phyloP scores from a whole-genome alignment of 2,888 invertebrate genomes.

The Podabrus alpinus region DNA sequence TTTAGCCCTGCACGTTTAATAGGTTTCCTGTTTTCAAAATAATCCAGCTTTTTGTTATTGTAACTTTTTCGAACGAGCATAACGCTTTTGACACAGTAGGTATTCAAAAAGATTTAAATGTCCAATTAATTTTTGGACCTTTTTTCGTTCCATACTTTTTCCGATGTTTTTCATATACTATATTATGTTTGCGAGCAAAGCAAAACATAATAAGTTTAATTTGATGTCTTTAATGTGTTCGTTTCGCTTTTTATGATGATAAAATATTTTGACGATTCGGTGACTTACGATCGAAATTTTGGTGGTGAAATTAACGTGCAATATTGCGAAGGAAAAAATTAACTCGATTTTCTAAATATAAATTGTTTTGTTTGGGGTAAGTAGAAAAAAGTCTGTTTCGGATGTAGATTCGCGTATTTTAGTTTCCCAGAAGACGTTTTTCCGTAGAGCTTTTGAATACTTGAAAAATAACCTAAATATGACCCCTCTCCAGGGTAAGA shows the following conservation, averaged over 20 bases:
- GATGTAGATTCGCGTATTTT: neutral
- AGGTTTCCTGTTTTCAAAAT: neutral
- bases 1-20: neutral
- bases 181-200: neutral
- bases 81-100: neutral
- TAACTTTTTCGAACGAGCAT: neutral
- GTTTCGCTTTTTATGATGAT: neutral
- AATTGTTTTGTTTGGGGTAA: neutral
- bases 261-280: neutral
- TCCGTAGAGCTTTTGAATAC: conserved; percentile 11
- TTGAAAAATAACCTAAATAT: conserved; percentile 24
- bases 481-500: conserved; percentile 16
- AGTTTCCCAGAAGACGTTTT: conserved; percentile 18
- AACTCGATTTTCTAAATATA: neutral
- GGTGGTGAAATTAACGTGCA: neutral
- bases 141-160: neutral
- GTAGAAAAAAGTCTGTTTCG: neutral
- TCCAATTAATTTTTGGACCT: neutral
- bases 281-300: neutral
- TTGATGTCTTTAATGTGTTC: neutral
- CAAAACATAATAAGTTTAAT: neutral
- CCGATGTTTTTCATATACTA: neutral
- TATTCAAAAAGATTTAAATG: neutral
- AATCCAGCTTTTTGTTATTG: neutral
- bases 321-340: neutral